phyloP scores from a whole-genome alignment of 1,140 invertebrate species.

The Danaus plexippus region DNA sequence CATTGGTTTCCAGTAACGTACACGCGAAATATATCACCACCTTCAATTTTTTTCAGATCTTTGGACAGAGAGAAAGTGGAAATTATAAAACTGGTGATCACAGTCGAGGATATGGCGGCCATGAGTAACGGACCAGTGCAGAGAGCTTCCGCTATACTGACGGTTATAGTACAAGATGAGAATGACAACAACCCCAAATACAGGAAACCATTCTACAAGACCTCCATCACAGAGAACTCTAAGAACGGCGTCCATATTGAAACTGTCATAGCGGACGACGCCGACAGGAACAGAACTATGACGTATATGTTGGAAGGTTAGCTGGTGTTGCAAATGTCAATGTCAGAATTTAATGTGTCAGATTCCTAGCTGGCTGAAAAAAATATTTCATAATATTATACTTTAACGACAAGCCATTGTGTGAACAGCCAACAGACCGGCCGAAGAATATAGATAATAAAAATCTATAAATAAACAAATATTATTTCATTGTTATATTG shows the following conservation, averaged over 20 bases:
- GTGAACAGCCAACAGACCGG: no score
- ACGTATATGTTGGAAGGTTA: constrained; percentile 84
- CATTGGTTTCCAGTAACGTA: no score
- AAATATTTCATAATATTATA: no score
- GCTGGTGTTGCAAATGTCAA: background rate
- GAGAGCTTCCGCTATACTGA: constrained; percentile 81
- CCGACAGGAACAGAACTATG: constrained; percentile 90
- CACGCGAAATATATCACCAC: no score
- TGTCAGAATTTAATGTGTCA: no score
- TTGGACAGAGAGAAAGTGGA: constrained; percentile 90
- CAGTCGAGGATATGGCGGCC: constrained; percentile 89
- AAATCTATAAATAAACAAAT: no score
- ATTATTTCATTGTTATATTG: no score
- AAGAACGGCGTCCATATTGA: constrained; percentile 87
- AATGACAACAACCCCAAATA: constrained; percentile 95
- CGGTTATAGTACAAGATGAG: constrained; percentile 84
- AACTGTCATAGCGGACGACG: constrained; percentile 87
- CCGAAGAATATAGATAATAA: no score
- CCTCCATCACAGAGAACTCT: constrained; percentile 89
- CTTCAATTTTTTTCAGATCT: constrained; percentile 47
- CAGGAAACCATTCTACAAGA: constrained; percentile 81
- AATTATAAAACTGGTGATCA: constrained; percentile 80
- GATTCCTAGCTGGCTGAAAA: no score
- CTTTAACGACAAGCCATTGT: no score
- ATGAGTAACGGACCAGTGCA: constrained; percentile 78